Conservation (phyloP, 2,888 invertebrate species). For the Limenitis camilla region DNA sequence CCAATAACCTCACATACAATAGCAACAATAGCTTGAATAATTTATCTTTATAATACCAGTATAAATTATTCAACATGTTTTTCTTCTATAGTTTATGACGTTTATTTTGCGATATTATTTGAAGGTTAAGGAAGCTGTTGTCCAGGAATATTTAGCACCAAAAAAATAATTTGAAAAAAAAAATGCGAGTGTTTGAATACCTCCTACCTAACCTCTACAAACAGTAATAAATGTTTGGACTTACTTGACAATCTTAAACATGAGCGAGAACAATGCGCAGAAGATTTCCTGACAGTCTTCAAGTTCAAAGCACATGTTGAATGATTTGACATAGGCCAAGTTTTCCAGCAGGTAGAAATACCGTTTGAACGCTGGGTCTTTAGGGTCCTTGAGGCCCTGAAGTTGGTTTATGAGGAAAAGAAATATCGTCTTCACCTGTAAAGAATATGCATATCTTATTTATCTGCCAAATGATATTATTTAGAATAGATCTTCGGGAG, state of each 20-base stretch:
- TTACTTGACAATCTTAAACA: slow-evolving; percentile 97
- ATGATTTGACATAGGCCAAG: slow-evolving; percentile 97
- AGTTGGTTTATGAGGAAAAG: slow-evolving; percentile 95
- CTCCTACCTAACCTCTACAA: not conserved
- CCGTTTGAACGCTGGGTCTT: slow-evolving; percentile 97
- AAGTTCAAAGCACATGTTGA: slow-evolving; percentile 98
- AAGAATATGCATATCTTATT: not conserved
- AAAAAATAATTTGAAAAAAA: too few species aligned
- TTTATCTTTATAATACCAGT: too few species aligned
- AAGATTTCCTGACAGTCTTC: slow-evolving; percentile 98
- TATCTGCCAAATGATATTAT: too few species aligned
- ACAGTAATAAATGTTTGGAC: slow-evolving; percentile 39
- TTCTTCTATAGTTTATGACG: too few species aligned
- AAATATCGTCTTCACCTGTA: slow-evolving; percentile 84
- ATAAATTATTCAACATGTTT: too few species aligned
- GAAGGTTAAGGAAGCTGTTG: too few species aligned
- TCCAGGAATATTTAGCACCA: too few species aligned
- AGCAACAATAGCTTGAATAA: too few species aligned
- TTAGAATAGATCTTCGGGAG: too few species aligned
- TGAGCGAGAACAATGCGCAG: slow-evolving; percentile 91
- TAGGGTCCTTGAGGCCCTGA: slow-evolving; percentile 94
- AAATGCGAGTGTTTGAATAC: too few species aligned
- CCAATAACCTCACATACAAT: too few species aligned
- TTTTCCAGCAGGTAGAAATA: slow-evolving; percentile 98
- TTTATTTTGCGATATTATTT: too few species aligned